phyloP scores from a whole-genome alignment of 2,888 invertebrate species.

The Blomia tropicalis region DNA sequence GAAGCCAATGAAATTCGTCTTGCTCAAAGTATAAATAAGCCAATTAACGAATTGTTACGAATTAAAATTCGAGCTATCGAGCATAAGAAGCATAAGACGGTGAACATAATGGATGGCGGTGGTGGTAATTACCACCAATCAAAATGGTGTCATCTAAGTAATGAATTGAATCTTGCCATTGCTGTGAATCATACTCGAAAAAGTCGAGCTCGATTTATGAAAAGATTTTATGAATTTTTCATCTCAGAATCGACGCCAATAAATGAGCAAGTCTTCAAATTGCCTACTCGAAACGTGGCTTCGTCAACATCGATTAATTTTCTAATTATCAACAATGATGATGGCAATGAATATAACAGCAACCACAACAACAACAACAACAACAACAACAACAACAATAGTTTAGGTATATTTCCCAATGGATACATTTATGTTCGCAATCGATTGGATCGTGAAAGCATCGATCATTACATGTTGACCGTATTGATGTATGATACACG shows the following conservation, averaged over 20 bases:
- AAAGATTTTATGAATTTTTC: conserved; percentile 79
- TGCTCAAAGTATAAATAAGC: conserved; percentile 21
- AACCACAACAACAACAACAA: no score
- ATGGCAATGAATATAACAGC: no score
- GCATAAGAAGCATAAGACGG: background rate
- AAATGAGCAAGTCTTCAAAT: conserved; percentile 72
- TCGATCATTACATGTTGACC: conserved; percentile 71
- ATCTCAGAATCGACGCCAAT: conserved; percentile 73
- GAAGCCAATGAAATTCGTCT: conserved; percentile 45
- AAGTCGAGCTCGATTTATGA: conserved; percentile 60
- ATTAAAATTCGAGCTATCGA: background rate
- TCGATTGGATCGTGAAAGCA: conserved; percentile 67
- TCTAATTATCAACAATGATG: conserved; percentile 60
- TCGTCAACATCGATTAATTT: background rate
- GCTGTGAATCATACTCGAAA: conserved; percentile 40
- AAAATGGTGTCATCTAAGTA: background rate
- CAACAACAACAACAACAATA: conserved; percentile 63
- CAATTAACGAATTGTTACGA: conserved; percentile 4
- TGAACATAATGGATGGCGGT: background rate
- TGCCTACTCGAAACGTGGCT: conserved; percentile 50
- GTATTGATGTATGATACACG: conserved; percentile 49
- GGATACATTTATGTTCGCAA: conserved; percentile 76
- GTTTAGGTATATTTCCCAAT: conserved; percentile 88
- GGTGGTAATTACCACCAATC: no score
- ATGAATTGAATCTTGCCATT: conserved; percentile 6